Evolutionary conservation across 2,888 invertebrate species (phyloP).

Genomic region (Callinectes sapidus): DNA sequence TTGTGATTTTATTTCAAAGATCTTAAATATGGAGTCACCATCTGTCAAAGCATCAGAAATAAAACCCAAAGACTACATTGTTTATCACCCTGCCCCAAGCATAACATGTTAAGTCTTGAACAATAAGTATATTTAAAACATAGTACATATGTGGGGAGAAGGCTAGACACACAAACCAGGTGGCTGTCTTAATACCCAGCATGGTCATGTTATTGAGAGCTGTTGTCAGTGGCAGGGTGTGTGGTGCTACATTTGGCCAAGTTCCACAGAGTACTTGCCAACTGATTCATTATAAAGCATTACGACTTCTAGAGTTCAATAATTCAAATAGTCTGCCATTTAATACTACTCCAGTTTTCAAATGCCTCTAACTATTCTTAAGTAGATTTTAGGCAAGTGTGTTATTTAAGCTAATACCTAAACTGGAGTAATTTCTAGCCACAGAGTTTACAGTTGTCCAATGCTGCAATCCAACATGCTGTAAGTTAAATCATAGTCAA

Average conservation of each 20-base stretch:
- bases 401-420: neutral
- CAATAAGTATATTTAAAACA: constrained; percentile 26
- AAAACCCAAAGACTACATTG: neutral
- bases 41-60: neutral
- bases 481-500: neutral
- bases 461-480: neutral
- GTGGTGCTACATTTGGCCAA: neutral
- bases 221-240: neutral
- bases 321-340: neutral
- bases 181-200: neutral
- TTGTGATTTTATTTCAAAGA: neutral
- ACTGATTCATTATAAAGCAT: neutral
- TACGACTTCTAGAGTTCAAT: neutral
- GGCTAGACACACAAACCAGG: neutral
- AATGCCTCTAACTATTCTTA: neutral
- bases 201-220: neutral
- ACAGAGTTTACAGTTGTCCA: neutral
- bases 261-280: neutral
- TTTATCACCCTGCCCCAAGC: neutral
- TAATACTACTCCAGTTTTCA: neutral
- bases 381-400: neutral
- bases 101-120: neutral
- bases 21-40: neutral
- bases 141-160: neutral
- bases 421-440: neutral